Evolutionary conservation across 2,888 invertebrate species (phyloP).

Genomic region (Tachina lurida): DNA sequence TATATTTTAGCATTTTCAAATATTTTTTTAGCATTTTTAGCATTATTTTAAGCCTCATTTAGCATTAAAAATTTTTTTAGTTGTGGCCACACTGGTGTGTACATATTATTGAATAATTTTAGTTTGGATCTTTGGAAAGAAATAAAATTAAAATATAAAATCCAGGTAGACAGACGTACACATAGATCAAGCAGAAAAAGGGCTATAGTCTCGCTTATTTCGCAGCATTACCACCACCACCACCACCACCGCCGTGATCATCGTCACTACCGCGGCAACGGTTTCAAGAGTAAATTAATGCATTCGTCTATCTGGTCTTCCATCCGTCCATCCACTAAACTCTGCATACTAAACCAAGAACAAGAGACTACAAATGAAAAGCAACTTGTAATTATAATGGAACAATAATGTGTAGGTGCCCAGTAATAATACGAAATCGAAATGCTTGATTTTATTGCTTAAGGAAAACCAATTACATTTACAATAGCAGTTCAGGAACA

Average conservation of each 20-base stretch:
- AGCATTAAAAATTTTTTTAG: no score
- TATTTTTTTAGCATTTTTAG: no score
- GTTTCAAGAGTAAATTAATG: conserved; percentile 61
- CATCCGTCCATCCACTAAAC: conserved; percentile 54
- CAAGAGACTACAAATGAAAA: conserved; percentile 39
- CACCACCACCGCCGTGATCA: conserved; percentile 20
- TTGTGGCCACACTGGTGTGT: no score
- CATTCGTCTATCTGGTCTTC: conserved; percentile 55
- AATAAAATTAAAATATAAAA: conserved; percentile 1
- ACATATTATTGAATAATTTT: conserved; percentile 61
- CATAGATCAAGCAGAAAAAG: conserved; percentile 38
- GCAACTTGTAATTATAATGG: conserved; percentile 60
- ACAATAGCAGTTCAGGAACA: conserved; percentile 56
- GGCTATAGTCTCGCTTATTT: conserved; percentile 29
- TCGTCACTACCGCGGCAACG: conserved; percentile 18
- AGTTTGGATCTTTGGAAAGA: conserved; percentile 38
- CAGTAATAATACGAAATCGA: conserved; percentile 65
- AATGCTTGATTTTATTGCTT: conserved; percentile 64
- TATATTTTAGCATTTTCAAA: no score
- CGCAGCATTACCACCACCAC: conserved; percentile 23
- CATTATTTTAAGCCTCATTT: no score
- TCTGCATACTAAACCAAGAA: conserved; percentile 21
- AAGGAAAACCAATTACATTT: conserved; percentile 68
- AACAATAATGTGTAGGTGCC: conserved; percentile 67
- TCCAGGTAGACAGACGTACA: conserved; percentile 18